phyloP scores from a whole-genome alignment of 2,888 invertebrate species.

The Seladonia tumulorum region DNA sequence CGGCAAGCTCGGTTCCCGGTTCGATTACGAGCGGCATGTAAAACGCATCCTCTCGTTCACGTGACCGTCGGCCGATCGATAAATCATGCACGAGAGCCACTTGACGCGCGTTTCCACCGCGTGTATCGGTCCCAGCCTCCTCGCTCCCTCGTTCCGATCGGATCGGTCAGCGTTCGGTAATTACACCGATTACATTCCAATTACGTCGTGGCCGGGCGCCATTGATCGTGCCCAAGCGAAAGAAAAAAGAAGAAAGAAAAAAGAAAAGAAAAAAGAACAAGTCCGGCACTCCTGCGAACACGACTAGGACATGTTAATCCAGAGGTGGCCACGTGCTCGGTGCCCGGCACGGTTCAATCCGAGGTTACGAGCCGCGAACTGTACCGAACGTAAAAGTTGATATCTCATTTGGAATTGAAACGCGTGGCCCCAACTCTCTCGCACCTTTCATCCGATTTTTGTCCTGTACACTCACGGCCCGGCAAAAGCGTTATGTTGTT shows the following conservation, averaged over 20 bases:
- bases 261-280: conserved; percentile 34
- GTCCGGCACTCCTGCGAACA: conserved; percentile 52
- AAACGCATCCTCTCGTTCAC: conserved; percentile 50
- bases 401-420: conserved; percentile 30
- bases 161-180: conserved; percentile 69
- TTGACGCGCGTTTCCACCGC: conserved; percentile 34
- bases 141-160: conserved; percentile 34
- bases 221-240: conserved; percentile 30
- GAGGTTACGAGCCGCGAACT: conserved; percentile 22
- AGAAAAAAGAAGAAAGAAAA: too few relatives aligned
- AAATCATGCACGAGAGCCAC: conserved; percentile 48
- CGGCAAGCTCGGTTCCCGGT: background rate
- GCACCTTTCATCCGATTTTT: background rate
- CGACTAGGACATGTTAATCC: conserved; percentile 66
- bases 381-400: conserved; percentile 22
- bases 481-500: background rate
- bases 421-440: conserved; percentile 2
- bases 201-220: conserved; percentile 64
- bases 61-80: conserved; percentile 52
- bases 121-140: conserved; percentile 21
- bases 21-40: conserved; percentile 18
- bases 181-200: conserved; percentile 74
- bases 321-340: conserved; percentile 25
- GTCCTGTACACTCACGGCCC: background rate
- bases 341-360: conserved; percentile 13